Evolutionary conservation across 2,888 invertebrate species (phyloP), one percentile per base, ranked within the genome.

Genomic region (Psylliodes chrysocephalus): DNA sequence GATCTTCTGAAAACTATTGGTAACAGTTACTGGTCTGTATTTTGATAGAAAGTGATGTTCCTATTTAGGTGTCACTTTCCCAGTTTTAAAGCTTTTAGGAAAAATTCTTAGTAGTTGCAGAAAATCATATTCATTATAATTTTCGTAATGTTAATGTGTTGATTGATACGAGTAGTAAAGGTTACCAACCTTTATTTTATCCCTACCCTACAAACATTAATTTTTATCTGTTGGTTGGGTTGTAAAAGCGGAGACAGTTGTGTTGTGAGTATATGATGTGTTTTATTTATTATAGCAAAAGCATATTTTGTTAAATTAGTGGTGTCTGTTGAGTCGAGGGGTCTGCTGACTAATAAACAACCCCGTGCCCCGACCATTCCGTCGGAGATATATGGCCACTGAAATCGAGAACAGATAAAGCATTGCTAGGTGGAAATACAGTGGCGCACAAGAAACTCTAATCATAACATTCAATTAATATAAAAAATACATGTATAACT

Each of bases 371-470:
- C 77, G 74, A 76, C 75, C 73, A 73, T 70, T 72, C 70, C 74
- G 18, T 18, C 7, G 6, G 78, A 81, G 81, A 82, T 81, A 81
- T 81, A 82, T 81, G 79, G 79, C 73, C 78, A 73, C 73, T 79
- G 82, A 79, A 81, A 82, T 78, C 70, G 81, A 81, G 81, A 78
- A 78, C 75, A 75, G 76, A 73, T 71, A 68, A 57, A 64, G 38
- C 60, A 60, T 59, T 49, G 6, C 28, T 49, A 59, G 38, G 38
- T 49, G 47, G 42, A 49, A 46, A 35, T 14, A 18, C 64, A 64
- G 14, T 19, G 60, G 63, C 66, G 69, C 10, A 2, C 38, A n/a
- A n/a, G n/a, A n/a, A n/a, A n/a, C n/a, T n/a, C n/a, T n/a, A n/a
- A n/a, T n/a, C n/a, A n/a, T n/a, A n/a, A n/a, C n/a, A n/a, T n/a